Evolutionary conservation across 2,888 invertebrate genomes (phyloP), one percentile per base, ranked within the genome.

Genomic region (Campoplex capitator): DNA sequence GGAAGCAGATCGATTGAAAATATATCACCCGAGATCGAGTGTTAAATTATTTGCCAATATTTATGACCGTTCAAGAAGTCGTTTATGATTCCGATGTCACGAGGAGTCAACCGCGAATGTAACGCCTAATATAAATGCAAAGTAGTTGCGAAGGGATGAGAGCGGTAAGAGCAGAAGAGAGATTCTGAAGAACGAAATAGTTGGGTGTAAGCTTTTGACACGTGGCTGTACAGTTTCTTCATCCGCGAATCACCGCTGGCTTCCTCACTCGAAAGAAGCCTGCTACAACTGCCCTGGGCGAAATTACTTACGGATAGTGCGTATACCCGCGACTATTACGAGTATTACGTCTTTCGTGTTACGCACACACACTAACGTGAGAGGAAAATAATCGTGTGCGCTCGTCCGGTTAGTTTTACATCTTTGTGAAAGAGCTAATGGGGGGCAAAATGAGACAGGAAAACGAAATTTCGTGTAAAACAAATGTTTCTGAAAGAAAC

Each of bases 101-200:
- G 23, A 51, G 86, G 58, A 87, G 79, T 85, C 73, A 70, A 16
- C 45, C 78, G 74, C 58, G 68, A 74, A 45, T 45, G 35, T 56
- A 56, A 73, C 73, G 81, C 87, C 86, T 89, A 89, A 89, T 91
- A 91, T 91, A 91, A 91, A 91, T 91, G 90, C 91, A 91, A 91
- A 91, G 90, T 91, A 88, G 88, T 82, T 87, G 75, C 48, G 84
- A 78, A 75, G 73, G 56, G 81, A 70, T 80, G 73, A 75, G 75
- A 87, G 77, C 81, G 68, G 62, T 51, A 86, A 65, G 80, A 56
- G 56, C 23, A 76, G 75, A 76, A 68, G 75, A 32, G 51, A 6
- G 51, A 65, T 13, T 28, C 42, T 42, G 38, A 48, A 48, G 51
- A 73, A 73, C n/a, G 67, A 78, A 73, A 62, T 73, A 54, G 73